A percentile compares a stretch with the other conserved stretches of the same genome.
Evolutionary conservation across 1,140 invertebrate species (phyloP).

Genomic region (Hyles vespertilio): DNA sequence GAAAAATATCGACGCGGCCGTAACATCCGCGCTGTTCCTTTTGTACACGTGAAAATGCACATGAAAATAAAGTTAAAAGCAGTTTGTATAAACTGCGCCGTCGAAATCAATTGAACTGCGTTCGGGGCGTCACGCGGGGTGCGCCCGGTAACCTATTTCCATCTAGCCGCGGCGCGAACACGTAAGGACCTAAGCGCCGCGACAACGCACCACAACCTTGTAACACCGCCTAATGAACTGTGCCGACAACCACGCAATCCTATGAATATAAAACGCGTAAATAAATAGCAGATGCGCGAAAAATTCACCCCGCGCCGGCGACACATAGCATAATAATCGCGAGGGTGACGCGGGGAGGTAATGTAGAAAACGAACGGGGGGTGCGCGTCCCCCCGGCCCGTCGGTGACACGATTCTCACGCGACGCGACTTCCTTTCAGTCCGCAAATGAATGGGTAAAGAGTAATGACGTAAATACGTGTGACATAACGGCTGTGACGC

Average conservation of each 20-base stretch:
- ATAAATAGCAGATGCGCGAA: conserved; percentile 75
- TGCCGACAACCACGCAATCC: conserved; percentile 54
- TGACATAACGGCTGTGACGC: conserved; percentile 39
- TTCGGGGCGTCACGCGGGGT: conserved; percentile 55
- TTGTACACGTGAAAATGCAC: too few relatives aligned
- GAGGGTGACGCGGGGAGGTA: conserved; percentile 31
- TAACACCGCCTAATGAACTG: conserved; percentile 64
- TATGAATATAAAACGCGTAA: conserved; percentile 73
- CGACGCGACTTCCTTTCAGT: conserved; percentile 62
- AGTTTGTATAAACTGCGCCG: conserved; percentile 18
- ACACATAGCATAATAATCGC: conserved; percentile 73
- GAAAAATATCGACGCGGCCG: too few relatives aligned
- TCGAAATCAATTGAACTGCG: conserved; percentile 60
- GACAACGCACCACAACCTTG: conserved; percentile 30
- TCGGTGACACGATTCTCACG: conserved; percentile 71
- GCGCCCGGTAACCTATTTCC: conserved; percentile 58
- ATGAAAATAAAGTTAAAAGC: not conserved
- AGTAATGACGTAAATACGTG: conserved; percentile 52
- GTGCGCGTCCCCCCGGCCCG: conserved; percentile 25
- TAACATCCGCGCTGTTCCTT: not conserved
- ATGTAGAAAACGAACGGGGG: conserved; percentile 25
- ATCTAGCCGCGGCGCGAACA: conserved; percentile 6
- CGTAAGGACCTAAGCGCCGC: conserved; percentile 28
- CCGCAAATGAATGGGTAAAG: conserved; percentile 69
- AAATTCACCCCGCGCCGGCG: conserved; percentile 60